These are phyloP conservation scores for Spea hammondii DNA, from an alignment of 2,797 vertebrate genomes.

Conservation along the genomic window DNA sequence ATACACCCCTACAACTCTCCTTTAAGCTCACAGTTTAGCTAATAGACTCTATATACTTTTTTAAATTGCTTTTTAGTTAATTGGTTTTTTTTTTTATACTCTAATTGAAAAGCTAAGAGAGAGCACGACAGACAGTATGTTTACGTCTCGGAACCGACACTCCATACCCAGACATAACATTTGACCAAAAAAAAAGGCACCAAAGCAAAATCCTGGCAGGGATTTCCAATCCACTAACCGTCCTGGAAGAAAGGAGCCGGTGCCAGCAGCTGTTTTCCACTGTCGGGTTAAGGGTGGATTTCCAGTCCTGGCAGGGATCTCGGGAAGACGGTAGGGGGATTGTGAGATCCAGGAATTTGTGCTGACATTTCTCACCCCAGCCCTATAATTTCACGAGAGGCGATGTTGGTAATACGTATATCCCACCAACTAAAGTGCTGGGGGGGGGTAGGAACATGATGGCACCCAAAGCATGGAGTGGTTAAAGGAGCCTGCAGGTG, in stretches of 20 bases:
- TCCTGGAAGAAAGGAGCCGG: constrained; percentile 72
- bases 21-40: no score
- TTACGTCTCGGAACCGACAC: neutral
- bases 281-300: constrained; percentile 73
- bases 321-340: constrained; percentile 16
- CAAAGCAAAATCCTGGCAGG: constrained; percentile 49
- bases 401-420: neutral
- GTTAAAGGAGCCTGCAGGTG: neutral
- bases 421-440: neutral
- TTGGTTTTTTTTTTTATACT: no score
- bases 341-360: constrained; percentile 19
- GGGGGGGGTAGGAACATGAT: neutral
- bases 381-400: neutral
- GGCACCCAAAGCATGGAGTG: neutral
- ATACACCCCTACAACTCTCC: no score
- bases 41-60: no score
- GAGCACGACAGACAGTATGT: neutral
- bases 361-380: neutral
- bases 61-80: no score
- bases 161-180: neutral
- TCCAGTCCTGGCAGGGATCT: constrained; percentile 64
- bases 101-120: neutral
- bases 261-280: constrained; percentile 78
- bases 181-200: neutral
- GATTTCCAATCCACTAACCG: constrained; percentile 71